phyloP scores from a whole-genome alignment of 2,888 invertebrate species.

The Bruchidius siliquastri region DNA sequence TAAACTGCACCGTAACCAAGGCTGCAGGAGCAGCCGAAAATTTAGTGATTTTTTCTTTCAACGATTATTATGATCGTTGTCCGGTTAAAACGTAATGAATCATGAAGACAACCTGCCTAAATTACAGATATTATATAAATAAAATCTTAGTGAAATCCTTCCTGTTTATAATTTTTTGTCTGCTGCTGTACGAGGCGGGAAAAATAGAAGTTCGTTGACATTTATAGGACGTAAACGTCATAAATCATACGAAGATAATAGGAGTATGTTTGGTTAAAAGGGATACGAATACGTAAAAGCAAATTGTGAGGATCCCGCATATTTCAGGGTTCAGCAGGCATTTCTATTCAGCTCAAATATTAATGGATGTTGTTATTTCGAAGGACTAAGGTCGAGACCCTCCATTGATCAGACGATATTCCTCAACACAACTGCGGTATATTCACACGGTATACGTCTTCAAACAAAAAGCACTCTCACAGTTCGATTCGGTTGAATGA shows the following conservation, averaged over 20 bases:
- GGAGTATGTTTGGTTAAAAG: neutral
- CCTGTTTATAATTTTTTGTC: no score
- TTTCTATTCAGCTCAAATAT: neutral
- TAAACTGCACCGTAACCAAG: no score
- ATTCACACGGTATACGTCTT: no score
- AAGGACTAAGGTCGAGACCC: neutral
- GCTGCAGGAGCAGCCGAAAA: no score
- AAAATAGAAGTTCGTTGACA: neutral
- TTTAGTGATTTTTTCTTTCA: no score
- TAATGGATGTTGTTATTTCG: neutral
- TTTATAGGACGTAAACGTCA: neutral
- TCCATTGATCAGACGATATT: neutral
- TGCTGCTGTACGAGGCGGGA: neutral
- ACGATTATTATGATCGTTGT: no score
- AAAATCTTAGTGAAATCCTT: no score
- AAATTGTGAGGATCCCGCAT: neutral
- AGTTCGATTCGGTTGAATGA: neutral
- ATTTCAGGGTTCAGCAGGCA: neutral
- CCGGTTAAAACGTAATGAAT: no score
- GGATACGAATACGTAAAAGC: neutral
- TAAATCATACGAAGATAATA: neutral
- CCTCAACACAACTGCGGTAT: neutral
- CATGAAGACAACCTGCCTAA: no score
- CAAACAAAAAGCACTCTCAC: neutral
- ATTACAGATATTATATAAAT: no score